phyloP scores from a whole-genome alignment of 2,797 vertebrate species.

The Columba guinea region DNA sequence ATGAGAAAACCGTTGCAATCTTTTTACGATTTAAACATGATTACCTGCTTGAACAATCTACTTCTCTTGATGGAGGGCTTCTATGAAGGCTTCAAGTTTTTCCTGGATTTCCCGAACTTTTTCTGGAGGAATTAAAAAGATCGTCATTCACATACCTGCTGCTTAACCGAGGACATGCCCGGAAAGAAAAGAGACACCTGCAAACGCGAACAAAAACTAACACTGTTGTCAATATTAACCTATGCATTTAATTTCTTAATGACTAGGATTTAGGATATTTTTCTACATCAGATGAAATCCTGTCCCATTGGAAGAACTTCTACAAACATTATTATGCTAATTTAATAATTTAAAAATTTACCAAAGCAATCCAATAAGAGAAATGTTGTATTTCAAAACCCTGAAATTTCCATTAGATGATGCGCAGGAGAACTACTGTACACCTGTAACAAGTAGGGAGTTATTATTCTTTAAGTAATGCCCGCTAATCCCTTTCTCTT shows the following conservation, averaged over 20 bases:
- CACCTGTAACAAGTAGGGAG: background rate
- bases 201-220: background rate
- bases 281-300: background rate
- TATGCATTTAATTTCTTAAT: background rate
- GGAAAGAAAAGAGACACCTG: background rate
- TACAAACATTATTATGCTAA: background rate
- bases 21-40: background rate
- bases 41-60: constrained; percentile 72
- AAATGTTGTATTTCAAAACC: background rate
- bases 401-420: background rate
- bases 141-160: background rate
- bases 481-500: background rate
- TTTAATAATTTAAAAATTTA: background rate
- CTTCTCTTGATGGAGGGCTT: constrained; percentile 98
- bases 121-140: constrained; percentile 78
- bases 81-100: constrained; percentile 99
- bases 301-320: background rate
- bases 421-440: background rate
- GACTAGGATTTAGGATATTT: background rate
- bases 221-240: background rate
- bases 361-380: background rate
- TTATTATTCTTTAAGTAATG: background rate
- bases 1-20: background rate
- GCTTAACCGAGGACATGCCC: background rate
- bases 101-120: constrained; percentile 99